Evolutionary conservation across 2,797 vertebrate species (phyloP).

Genomic region (Crax fasciolata): DNA sequence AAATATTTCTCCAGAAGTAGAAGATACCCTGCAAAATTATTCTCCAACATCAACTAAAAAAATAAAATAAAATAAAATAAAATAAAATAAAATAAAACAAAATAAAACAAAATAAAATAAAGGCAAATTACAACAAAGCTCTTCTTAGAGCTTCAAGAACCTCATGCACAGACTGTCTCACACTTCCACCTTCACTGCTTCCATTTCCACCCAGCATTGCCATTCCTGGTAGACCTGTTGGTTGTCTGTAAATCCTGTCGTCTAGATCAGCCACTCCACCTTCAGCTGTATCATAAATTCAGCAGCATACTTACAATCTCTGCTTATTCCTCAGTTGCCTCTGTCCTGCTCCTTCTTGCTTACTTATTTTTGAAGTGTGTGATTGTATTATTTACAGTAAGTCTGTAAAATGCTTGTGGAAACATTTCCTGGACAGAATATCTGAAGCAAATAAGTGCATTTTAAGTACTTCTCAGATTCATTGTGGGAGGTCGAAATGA

Average conservation of each 20-base stretch:
- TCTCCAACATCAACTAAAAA: rapidly evolving
- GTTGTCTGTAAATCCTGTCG: background rate
- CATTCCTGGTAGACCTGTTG: background rate
- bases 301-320: background rate
- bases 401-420: conserved; percentile 35
- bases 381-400: conserved; percentile 61
- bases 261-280: background rate
- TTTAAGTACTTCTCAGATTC: conserved; percentile 32
- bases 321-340: background rate
- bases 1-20: background rate
- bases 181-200: background rate
- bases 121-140: background rate
- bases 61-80: background rate
- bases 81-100: background rate
- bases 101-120: background rate
- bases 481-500: conserved; percentile 11
- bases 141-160: background rate
- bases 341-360: background rate
- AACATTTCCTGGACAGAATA: conserved; percentile 52
- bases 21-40: background rate
- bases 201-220: background rate
- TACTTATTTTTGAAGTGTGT: background rate
- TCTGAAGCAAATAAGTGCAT: conserved; percentile 35
- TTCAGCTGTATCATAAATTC: background rate
- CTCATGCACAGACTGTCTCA: background rate